Evolutionary conservation across 2,888 invertebrate genomes (phyloP), one percentile per base, ranked within the genome.

Genomic region (Fragum sueziense): DNA sequence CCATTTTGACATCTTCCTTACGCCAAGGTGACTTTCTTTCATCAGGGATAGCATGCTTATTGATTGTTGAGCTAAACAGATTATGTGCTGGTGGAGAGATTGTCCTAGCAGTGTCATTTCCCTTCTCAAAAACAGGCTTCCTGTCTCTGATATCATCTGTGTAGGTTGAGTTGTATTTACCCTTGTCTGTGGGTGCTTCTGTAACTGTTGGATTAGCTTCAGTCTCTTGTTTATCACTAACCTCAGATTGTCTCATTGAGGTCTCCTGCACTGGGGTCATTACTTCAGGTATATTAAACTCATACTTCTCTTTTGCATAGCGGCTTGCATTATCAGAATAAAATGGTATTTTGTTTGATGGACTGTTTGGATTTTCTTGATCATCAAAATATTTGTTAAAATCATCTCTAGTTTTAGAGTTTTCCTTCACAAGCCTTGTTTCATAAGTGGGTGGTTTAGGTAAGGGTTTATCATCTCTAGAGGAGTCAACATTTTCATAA

Each of bases 381-480:
- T 84, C 80, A 79, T 80, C 80, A 74, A 84, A 84, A 33, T 74
- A 84, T 76, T 79, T 76, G 29, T 71, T 76, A 11, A 84, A 67
- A 25, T 83, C 80, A 62, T 82, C 74, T 25, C 25, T 34, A 57
- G 69, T 68, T 29, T 37, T 68, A 31, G 54, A 31, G 25, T 54
- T 54, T n/a, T 65, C 65, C 34, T 65, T 41, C 9, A 65, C n/a
- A 37, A 65, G 22, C 22, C 65, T 65, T n/a, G 29, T 57, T 76
- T 67, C 75, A 78, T 70, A 70, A 67, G 17, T 74, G 65, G 31
- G 73, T 70, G 31, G 57, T 52, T 59, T 37, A 68, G 27, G 33
- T n/a, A 14, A 14, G 2, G 4, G 17, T 27, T 11, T 3, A 27
- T 20, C 37, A 7, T 70, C 25, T 27, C 7, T 51, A n/a, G 25